Conservation (phyloP, 2,888 invertebrate species). For the Tenthredo mesomela region DNA sequence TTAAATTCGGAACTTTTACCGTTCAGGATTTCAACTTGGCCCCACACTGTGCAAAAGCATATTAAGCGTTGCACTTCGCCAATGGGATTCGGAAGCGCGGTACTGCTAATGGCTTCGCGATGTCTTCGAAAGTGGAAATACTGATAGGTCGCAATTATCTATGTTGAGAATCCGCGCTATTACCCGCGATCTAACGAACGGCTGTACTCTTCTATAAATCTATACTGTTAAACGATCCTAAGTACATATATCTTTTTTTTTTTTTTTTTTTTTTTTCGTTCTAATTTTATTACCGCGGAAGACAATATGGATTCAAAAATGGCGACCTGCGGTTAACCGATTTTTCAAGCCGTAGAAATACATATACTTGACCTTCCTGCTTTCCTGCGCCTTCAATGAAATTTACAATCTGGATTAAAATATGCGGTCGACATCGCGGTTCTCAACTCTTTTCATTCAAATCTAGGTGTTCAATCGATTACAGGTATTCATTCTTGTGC, state of each 20-base stretch:
- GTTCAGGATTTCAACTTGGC: not conserved
- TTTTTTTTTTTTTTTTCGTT: not conserved
- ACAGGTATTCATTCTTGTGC: not conserved
- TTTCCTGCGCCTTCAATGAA: not conserved
- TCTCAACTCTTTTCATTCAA: constrained; percentile 15
- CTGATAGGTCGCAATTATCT: constrained; percentile 10
- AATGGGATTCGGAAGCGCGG: constrained; percentile 27
- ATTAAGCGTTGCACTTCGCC: constrained; percentile 36
- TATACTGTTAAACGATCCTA: not conserved
- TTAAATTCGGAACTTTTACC: not conserved
- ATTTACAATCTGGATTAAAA: constrained; percentile 12
- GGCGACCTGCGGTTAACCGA: not conserved
- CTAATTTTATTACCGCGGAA: not conserved
- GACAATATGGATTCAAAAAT: not conserved
- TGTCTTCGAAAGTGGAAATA: constrained; percentile 27
- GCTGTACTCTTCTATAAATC: no score
- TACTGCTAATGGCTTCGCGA: constrained; percentile 40
- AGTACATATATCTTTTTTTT: not conserved
- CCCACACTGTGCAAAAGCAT: not conserved
- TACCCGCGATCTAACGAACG: no score
- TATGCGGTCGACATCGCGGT: constrained; percentile 10
- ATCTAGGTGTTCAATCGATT: not conserved
- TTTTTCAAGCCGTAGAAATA: constrained; percentile 13
- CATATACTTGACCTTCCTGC: constrained; percentile 14
- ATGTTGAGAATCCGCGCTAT: not conserved